Evolutionary conservation across 2,113 vertebrate species (phyloP), one percentile per base, ranked within the genome.

Genomic region (Brevimyrus niger): DNA sequence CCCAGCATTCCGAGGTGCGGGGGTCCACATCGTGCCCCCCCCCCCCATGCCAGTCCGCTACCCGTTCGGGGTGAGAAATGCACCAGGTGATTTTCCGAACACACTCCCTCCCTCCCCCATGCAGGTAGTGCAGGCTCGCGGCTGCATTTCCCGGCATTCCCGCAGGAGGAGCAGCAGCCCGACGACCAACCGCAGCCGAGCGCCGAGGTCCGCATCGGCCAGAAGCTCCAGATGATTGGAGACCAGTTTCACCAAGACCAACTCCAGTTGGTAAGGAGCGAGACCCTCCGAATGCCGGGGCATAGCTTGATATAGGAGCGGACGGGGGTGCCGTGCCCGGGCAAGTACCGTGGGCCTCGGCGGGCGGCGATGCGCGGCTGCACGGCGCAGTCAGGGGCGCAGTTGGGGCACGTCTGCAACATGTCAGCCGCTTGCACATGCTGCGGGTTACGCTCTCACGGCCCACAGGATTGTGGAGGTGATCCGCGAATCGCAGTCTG

Each of bases 161-260:
- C 88, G 61, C 91, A 0, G 47, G 92, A 76, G 88, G 91, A 90
- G 82, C 89, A 90, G 13, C 92, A 48, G 88, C 91, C 89, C 7
- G 93, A 85, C 7, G 93, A 91, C 83, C 95, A 65, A 58, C 94
- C 92, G 0, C 92, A 88, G 0, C 94, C 86, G 87, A 95, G 94
- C 84, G 87, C 95, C 88, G 96, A 96, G 91, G 94, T 92, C 44
- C 92, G 91, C 90, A 96, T 96, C 6, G 96, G 95, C 47, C 95
- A 94, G 93, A 96, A 96, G 90, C 95, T 96, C 89, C 96, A 96
- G 92, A 93, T 95, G 92, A 96, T 96, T 73, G 96, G 96, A 90
- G 96, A 96, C 91, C 95, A 96, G 93, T 96, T 96, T 92, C 96
- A 96, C 91, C 93, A 93, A 90, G 94, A 96, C 89, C 95, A 95